Evolutionary conservation across 2,113 vertebrate species (phyloP).

Genomic region (Alethe castanea): DNA sequence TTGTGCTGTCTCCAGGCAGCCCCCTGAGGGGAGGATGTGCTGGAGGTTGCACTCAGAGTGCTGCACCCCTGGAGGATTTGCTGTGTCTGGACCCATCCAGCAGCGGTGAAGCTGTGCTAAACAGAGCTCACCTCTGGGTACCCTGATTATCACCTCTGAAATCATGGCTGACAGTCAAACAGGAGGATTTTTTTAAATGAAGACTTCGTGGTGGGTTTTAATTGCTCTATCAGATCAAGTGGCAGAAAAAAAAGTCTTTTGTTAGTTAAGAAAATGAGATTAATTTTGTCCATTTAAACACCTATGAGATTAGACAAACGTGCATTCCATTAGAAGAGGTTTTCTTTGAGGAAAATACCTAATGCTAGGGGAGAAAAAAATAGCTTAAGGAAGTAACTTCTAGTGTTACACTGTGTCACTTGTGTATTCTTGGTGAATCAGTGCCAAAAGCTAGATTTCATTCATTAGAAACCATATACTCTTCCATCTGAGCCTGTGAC

Average conservation of each 20-base stretch:
- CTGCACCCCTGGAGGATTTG: accelerated
- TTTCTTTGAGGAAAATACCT: constrained; percentile 42
- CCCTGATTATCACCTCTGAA: not conserved
- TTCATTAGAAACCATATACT: constrained; percentile 9
- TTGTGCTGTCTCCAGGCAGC: no score
- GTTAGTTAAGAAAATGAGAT: not conserved
- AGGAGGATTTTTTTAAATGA: not conserved
- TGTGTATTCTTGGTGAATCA: not conserved
- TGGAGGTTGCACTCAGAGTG: not conserved
- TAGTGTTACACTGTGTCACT: constrained; percentile 24
- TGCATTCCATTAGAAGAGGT: not conserved
- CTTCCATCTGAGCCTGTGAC: not conserved
- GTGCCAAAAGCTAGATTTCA: constrained; percentile 39
- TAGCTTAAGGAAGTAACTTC: constrained; percentile 37
- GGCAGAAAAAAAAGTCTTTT: not conserved
- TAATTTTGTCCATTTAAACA: not conserved
- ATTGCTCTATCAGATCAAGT: not conserved
- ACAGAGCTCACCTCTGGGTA: accelerated
- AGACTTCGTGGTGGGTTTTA: not conserved
- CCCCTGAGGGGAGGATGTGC: not conserved
- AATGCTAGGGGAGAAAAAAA: not conserved
- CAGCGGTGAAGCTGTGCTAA: not conserved
- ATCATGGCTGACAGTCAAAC: not conserved
- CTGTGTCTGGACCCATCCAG: no score
- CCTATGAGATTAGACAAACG: not conserved